A percentile compares a stretch with the other conserved stretches of the same genome.
These are phyloP conservation scores for Hydrolagus affinis DNA, from an alignment of 2,113 vertebrate species.

Conservation along the genomic window DNA sequence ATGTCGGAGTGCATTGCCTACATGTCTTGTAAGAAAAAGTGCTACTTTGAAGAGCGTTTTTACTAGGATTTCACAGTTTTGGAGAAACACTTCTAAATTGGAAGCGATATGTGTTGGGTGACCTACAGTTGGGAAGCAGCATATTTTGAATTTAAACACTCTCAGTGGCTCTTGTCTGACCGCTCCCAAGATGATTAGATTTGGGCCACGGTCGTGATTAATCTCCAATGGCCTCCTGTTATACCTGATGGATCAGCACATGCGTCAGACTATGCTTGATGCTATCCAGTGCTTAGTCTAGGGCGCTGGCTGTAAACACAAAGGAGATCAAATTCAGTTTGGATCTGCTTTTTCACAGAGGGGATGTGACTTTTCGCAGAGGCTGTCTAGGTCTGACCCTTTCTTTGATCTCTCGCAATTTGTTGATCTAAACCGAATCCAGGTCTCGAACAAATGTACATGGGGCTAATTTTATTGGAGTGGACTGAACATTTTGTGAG, in stretches of 20 bases:
- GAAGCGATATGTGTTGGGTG: no score
- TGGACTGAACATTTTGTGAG: not conserved
- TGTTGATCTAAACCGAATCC: not conserved
- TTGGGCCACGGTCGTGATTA: not conserved
- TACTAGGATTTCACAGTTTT: no score
- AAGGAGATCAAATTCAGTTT: no score
- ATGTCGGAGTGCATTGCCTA: no score
- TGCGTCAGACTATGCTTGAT: not conserved
- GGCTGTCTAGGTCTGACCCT: not conserved
- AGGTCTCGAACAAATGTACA: not conserved
- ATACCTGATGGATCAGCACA: not conserved
- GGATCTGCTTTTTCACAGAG: no score
- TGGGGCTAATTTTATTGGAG: not conserved
- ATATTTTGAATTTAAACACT: no score
- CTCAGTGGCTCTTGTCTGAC: not conserved
- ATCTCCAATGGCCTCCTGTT: not conserved
- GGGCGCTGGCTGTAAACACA: not conserved
- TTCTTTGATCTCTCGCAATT: not conserved
- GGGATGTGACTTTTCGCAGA: not conserved
- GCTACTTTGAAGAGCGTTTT: no score
- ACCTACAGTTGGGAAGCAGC: no score
- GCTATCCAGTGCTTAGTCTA: not conserved
- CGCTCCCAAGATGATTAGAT: not conserved
- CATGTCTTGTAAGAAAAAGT: no score
- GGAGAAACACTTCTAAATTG: no score